These are phyloP conservation scores for Peromyscus polionotus DNA, from an alignment of 2,113 vertebrate species.

Conservation along the genomic window DNA sequence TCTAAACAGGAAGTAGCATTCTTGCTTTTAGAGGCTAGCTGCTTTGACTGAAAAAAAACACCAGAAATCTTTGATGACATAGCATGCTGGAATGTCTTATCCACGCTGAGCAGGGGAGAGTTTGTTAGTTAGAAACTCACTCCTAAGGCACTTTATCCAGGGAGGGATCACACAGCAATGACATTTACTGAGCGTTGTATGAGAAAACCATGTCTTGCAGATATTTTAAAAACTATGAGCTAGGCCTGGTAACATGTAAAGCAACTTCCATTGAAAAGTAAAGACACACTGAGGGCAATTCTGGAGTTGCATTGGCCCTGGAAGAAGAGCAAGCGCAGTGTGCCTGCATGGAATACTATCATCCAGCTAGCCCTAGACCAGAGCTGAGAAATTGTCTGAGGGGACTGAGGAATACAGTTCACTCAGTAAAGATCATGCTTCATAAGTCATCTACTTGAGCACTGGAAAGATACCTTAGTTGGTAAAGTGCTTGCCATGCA, in stretches of 20 bases:
- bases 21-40: conserved; percentile 46
- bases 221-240: conserved; percentile 12
- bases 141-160: background rate
- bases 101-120: background rate
- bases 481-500: background rate
- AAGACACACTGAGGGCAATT: background rate
- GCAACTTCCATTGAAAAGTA: background rate
- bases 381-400: background rate
- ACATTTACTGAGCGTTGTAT: background rate
- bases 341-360: too few relatives aligned
- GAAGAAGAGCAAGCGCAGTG: background rate
- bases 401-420: background rate
- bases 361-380: rapidly evolving
- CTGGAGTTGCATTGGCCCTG: background rate
- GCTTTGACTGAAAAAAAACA: background rate
- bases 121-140: background rate
- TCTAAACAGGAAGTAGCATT: conserved; percentile 52
- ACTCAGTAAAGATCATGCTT: background rate
- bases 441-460: background rate
- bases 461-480: background rate
- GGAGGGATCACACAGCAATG: background rate
- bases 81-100: background rate
- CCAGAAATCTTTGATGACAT: conserved; percentile 40
- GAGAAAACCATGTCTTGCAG: background rate
- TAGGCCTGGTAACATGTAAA: background rate